Evolutionary conservation across 2,888 invertebrate species (phyloP).

Genomic region (Dynastes grantii): DNA sequence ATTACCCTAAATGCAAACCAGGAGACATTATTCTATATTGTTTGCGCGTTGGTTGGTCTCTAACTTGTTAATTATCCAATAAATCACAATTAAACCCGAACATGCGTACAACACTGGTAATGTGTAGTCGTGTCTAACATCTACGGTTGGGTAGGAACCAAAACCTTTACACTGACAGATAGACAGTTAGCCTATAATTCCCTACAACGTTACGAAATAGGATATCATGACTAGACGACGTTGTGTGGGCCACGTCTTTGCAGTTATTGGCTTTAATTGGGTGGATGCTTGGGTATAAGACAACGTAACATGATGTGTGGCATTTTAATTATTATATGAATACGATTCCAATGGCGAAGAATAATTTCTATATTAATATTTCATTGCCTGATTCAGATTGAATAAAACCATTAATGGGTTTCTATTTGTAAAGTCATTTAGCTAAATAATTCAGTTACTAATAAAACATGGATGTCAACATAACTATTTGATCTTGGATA

Average conservation of each 20-base stretch:
- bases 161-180: slow-evolving; percentile 14
- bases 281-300: not conserved
- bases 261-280: slow-evolving; percentile 20
- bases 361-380: too few species aligned
- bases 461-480: too few species aligned
- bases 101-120: not conserved
- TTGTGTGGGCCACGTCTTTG: not conserved
- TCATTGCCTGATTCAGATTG: too few species aligned
- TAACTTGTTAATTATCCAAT: slow-evolving; percentile 40
- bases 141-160: not conserved
- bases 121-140: not conserved
- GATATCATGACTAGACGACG: not conserved
- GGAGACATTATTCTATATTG: not conserved
- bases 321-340: not conserved
- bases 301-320: not conserved
- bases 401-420: too few species aligned
- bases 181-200: not conserved
- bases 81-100: slow-evolving; percentile 38
- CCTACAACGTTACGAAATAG: not conserved
- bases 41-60: not conserved
- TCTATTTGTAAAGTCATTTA: too few species aligned
- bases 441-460: too few species aligned
- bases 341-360: too few species aligned
- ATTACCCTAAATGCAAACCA: not conserved
- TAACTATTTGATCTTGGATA: too few species aligned